phyloP scores from a whole-genome alignment of 2,888 invertebrate genomes.

The Papilio protenor region DNA sequence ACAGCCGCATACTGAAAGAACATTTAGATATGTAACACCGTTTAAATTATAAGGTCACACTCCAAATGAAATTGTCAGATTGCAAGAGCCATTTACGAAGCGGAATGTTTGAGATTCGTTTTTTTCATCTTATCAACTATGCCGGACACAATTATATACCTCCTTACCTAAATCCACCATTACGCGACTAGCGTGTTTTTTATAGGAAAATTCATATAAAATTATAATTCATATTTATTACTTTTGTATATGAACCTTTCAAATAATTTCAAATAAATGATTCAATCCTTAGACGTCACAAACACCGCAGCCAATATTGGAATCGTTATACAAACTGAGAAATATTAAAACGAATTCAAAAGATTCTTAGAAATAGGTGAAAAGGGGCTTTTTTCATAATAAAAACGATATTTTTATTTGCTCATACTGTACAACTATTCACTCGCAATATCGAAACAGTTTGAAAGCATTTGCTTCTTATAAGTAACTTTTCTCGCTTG shows the following conservation, averaged over 20 bases:
- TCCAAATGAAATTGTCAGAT: too few species aligned
- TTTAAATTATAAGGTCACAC: too few species aligned
- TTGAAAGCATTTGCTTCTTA: not conserved
- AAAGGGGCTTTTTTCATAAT: not conserved
- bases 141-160: too few species aligned
- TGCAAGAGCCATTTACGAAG: too few species aligned
- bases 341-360: constrained; percentile 6
- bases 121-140: too few species aligned
- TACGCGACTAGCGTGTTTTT: not conserved
- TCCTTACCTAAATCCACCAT: too few species aligned
- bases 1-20: too few species aligned
- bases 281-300: constrained; percentile 1
- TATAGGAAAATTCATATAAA: not conserved
- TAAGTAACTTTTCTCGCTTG: not conserved
- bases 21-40: too few species aligned
- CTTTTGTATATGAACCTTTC: not conserved
- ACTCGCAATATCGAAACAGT: not conserved
- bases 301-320: constrained; percentile 4
- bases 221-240: not conserved
- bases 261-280: not conserved
- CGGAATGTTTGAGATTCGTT: too few species aligned
- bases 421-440: not conserved
- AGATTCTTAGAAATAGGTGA: not conserved
- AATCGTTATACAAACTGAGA: constrained; percentile 6
- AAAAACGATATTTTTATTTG: not conserved